phyloP scores from a whole-genome alignment of 2,888 invertebrate species.

The Tachina fera region DNA sequence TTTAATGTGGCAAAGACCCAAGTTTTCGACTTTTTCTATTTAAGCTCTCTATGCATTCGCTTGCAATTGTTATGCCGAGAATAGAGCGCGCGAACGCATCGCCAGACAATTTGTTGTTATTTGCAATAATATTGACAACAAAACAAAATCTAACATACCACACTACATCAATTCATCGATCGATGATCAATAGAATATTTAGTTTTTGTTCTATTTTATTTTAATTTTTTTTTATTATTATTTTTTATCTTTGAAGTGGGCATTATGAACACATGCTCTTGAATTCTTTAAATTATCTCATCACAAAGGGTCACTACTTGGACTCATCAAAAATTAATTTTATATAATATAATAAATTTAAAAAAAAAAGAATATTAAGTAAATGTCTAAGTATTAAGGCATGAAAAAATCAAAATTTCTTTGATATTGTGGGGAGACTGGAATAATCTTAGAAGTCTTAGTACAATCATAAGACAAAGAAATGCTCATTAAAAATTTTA shows the following conservation, averaged over 20 bases:
- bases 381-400: neutral
- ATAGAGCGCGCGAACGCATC: constrained; percentile 62
- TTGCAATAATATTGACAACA: constrained; percentile 9
- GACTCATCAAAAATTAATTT: neutral
- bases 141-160: constrained; percentile 6
- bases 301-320: constrained; percentile 1
- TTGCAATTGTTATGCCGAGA: constrained; percentile 16
- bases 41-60: constrained; percentile 29
- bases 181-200: constrained; percentile 55
- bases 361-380: constrained; percentile 6
- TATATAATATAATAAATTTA: neutral
- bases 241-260: constrained; percentile 33
- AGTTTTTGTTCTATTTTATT: constrained; percentile 27
- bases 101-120: constrained; percentile 56
- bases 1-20: constrained; percentile 81
- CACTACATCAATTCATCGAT: constrained; percentile 32
- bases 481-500: too few relatives aligned
- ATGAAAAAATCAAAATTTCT: too few relatives aligned
- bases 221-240: constrained; percentile 21
- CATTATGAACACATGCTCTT: constrained; percentile 27
- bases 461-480: too few relatives aligned
- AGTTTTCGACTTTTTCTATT: constrained; percentile 66
- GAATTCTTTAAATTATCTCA: constrained; percentile 14
- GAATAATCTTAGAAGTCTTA: too few relatives aligned
- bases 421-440: too few relatives aligned